Conservation (phyloP, 2,797 vertebrate genomes). For the Vireo griseus region DNA sequence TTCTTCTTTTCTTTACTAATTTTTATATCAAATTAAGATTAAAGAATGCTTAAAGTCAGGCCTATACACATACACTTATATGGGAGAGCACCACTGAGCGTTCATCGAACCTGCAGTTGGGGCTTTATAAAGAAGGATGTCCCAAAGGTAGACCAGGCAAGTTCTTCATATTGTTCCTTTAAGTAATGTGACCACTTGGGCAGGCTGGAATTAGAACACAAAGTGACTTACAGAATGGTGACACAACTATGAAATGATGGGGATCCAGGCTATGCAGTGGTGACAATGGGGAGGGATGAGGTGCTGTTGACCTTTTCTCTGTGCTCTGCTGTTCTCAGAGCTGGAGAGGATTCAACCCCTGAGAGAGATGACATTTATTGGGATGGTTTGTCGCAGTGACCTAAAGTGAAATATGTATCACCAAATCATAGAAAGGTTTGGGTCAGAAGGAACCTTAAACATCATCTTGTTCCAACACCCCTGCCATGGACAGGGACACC, state of each 20-base stretch:
- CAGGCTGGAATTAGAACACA: background rate
- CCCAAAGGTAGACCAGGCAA: background rate
- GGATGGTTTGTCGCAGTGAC: background rate
- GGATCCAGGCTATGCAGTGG: accelerated
- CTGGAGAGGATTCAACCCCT: background rate
- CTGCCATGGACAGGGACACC: background rate
- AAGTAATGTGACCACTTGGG: background rate
- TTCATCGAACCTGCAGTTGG: background rate
- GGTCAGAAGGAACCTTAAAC: background rate
- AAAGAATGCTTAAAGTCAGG: background rate
- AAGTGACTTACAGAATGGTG: background rate
- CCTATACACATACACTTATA: background rate
- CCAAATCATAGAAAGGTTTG: background rate
- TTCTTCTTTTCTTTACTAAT: background rate
- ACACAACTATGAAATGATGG: background rate
- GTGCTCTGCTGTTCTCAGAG: background rate
- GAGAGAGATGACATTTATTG: background rate
- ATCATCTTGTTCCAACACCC: background rate
- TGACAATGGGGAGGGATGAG: background rate
- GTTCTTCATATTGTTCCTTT: background rate
- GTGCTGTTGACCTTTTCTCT: background rate
- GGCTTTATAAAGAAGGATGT: background rate
- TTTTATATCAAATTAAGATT: background rate
- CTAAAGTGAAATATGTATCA: background rate
- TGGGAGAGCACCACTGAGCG: background rate